Percentiles rank a stretch among this genome's conserved stretches.
These are phyloP conservation scores for Brachionus calyciflorus DNA, from an alignment of 1,140 invertebrate genomes.

Conservation along the genomic window DNA sequence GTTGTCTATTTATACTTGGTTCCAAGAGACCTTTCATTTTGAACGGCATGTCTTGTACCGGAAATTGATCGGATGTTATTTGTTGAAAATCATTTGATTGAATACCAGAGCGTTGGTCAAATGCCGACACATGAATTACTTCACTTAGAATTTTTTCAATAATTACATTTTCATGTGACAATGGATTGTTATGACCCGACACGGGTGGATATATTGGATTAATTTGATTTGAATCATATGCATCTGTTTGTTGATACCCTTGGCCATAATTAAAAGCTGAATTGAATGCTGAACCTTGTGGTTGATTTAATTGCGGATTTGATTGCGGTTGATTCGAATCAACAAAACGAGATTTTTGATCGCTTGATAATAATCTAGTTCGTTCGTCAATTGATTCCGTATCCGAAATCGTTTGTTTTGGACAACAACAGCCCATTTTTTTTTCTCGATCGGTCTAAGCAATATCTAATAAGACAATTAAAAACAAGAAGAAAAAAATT, in stretches of 20 bases:
- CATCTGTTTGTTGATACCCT: neutral
- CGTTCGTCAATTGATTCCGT: neutral
- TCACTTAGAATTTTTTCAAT: slow-evolving; percentile 36
- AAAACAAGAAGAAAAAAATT: no score
- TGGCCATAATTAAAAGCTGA: neutral
- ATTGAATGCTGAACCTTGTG: neutral
- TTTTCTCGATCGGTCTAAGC: no score
- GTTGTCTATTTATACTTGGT: neutral
- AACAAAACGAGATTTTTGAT: slow-evolving; percentile 46
- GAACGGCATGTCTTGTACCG: neutral
- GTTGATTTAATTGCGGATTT: neutral
- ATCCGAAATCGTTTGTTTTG: slow-evolving; percentile 5
- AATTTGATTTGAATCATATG: neutral
- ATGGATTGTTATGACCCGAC: neutral
- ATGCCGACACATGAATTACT: slow-evolving; percentile 40
- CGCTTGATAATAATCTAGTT: slow-evolving; percentile 14
- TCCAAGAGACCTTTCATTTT: slow-evolving; percentile 34
- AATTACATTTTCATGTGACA: slow-evolving; percentile 20
- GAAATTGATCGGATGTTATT: neutral
- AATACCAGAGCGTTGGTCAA: neutral
- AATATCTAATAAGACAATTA: no score
- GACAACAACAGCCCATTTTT: slow-evolving; percentile 46
- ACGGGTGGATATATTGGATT: neutral
- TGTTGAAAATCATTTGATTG: neutral
- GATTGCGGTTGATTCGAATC: neutral